Percentiles rank a stretch among this genome's conserved stretches.
Evolutionary conservation across 2,113 vertebrate species (phyloP).

Genomic region (Python bivittatus): DNA sequence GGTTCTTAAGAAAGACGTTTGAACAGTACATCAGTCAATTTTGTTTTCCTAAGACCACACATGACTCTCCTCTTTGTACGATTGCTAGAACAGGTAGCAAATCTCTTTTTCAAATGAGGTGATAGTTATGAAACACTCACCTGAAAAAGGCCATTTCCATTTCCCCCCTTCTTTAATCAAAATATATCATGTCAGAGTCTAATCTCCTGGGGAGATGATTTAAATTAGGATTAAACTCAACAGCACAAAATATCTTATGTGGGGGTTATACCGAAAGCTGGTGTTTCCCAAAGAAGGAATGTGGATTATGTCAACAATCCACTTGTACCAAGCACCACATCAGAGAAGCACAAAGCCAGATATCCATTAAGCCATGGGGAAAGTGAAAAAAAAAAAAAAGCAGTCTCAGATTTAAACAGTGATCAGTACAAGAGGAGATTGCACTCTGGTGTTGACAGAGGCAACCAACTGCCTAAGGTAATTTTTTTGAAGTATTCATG

Average conservation of each 20-base stretch:
- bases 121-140: slow-evolving; percentile 5
- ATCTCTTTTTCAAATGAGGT: background rate
- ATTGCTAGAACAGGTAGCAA: background rate
- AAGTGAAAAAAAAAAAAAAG: no score
- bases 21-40: background rate
- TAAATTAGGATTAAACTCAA: background rate
- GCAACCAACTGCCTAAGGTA: no score
- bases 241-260: fast-evolving
- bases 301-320: no score
- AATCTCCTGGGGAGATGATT: background rate
- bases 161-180: background rate
- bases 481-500: no score
- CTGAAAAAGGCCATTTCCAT: background rate
- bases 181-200: background rate
- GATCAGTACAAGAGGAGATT: no score
- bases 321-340: no score
- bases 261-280: no score
- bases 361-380: no score
- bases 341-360: no score
- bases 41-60: background rate
- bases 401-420: no score
- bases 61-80: fast-evolving
- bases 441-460: no score
- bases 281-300: no score
- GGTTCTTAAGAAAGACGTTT: background rate